These are phyloP conservation scores for Subanguina moxae DNA, from an alignment of 1,140 invertebrate genomes.

Conservation along the genomic window DNA sequence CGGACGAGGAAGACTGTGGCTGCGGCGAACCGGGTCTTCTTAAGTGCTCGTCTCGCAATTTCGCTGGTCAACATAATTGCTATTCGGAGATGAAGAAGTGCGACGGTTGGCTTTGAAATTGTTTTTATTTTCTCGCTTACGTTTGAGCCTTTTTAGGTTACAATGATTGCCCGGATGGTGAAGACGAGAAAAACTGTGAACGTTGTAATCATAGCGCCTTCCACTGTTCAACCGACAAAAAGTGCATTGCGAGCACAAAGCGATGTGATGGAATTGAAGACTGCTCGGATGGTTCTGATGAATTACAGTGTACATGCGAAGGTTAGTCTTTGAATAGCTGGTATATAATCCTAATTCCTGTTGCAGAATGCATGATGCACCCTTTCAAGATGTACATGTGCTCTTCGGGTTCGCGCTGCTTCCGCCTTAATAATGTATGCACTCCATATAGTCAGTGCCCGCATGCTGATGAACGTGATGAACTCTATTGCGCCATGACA, in stretches of 20 bases:
- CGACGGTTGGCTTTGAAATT: slow-evolving; percentile 14
- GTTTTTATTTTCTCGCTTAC: neutral
- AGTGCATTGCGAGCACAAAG: slow-evolving; percentile 25
- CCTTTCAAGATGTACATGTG: slow-evolving; percentile 30
- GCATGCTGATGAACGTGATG: slow-evolving; percentile 23
- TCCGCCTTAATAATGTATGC: slow-evolving; percentile 26
- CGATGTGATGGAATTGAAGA: slow-evolving; percentile 36
- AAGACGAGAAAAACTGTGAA: slow-evolving; percentile 27
- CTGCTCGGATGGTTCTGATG: slow-evolving; percentile 40
- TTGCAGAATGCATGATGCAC: slow-evolving; percentile 32
- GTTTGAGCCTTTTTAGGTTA: slow-evolving; percentile 63
- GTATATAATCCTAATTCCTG: slow-evolving; percentile 9
- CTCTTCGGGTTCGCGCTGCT: slow-evolving; percentile 19
- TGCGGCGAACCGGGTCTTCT: slow-evolving; percentile 51
- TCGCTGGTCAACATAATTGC: neutral
- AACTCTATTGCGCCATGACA: slow-evolving; percentile 26
- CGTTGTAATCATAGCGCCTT: slow-evolving; percentile 9
- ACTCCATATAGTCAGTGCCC: slow-evolving; percentile 18
- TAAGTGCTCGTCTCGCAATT: slow-evolving; percentile 67
- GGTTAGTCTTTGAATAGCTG: slow-evolving; percentile 19
- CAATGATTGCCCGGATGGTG: slow-evolving; percentile 20
- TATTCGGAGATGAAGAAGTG: slow-evolving; percentile 19
- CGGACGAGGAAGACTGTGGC: slow-evolving; percentile 37
- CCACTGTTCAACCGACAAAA: slow-evolving; percentile 26
- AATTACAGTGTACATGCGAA: slow-evolving; percentile 27